Evolutionary conservation across 2,888 invertebrate genomes (phyloP).

Genomic region (Microctonus hyperodae): DNA sequence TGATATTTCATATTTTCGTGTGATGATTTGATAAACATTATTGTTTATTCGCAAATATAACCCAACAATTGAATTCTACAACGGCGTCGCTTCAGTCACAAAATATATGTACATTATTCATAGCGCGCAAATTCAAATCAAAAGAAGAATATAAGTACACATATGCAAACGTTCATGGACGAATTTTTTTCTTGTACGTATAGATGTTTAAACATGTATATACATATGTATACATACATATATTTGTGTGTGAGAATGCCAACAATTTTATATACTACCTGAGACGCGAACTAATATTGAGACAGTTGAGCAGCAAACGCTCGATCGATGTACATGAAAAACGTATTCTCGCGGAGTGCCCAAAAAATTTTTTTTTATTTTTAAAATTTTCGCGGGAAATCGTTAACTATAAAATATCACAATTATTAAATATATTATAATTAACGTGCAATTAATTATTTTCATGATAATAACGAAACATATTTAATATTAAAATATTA

Average conservation of each 20-base stretch:
- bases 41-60: background rate
- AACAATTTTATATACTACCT: conserved; percentile 18
- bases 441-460: background rate
- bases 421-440: background rate
- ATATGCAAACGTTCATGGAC: background rate
- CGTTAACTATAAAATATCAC: too few species aligned
- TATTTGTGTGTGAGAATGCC: background rate
- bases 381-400: conserved; percentile 25
- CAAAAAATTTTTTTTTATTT: background rate
- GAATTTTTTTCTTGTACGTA: background rate
- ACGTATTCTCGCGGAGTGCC: background rate
- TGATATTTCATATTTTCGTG: too few species aligned
- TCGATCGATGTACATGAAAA: conserved; percentile 3
- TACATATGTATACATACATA: background rate
- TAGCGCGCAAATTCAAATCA: background rate
- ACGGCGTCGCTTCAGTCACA: too few species aligned
- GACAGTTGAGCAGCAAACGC: conserved; percentile 35
- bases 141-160: background rate
- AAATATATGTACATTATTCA: background rate
- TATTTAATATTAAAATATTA: background rate
- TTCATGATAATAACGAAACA: background rate
- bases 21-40: too few species aligned
- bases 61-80: background rate
- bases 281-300: conserved; percentile 22
- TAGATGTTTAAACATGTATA: too few species aligned